phyloP scores from a whole-genome alignment of 2,113 vertebrate species.

The Raja brachyura region DNA sequence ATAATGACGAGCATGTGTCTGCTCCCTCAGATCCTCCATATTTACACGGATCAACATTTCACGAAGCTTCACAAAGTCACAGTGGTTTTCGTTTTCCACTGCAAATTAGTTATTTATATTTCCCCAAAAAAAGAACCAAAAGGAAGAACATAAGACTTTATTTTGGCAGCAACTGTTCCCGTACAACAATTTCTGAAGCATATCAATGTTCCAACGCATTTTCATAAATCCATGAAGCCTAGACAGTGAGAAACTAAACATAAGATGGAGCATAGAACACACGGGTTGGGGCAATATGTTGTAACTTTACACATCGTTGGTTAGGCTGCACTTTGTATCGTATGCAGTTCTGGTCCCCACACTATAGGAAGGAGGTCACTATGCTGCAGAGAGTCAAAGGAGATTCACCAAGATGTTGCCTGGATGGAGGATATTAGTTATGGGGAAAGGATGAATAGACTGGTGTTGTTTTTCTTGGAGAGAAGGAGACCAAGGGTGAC shows the following conservation, averaged over 20 bases:
- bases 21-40: constrained; percentile 79
- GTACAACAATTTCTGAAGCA: not conserved
- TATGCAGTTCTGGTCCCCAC: too few species aligned
- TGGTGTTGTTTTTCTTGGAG: too few species aligned
- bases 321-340: too few species aligned
- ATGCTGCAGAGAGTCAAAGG: too few species aligned
- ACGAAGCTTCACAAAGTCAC: constrained; percentile 77
- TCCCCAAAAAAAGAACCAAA: not conserved
- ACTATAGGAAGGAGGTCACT: too few species aligned
- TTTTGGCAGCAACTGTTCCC: not conserved
- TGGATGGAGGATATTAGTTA: too few species aligned
- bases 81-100: constrained; percentile 83
- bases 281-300: too few species aligned
- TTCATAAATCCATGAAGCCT: not conserved
- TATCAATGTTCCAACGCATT: not conserved
- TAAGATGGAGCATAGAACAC: too few species aligned
- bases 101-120: not conserved
- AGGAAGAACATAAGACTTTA: not conserved
- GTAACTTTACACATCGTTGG: too few species aligned
- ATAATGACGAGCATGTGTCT: constrained; percentile 74
- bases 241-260: not conserved
- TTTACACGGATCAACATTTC: constrained; percentile 83
- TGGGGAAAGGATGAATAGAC: too few species aligned
- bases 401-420: too few species aligned
- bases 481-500: too few species aligned